These are phyloP conservation scores for Himalopsyche japonica DNA, from an alignment of 2,888 invertebrate genomes.

Conservation along the genomic window DNA sequence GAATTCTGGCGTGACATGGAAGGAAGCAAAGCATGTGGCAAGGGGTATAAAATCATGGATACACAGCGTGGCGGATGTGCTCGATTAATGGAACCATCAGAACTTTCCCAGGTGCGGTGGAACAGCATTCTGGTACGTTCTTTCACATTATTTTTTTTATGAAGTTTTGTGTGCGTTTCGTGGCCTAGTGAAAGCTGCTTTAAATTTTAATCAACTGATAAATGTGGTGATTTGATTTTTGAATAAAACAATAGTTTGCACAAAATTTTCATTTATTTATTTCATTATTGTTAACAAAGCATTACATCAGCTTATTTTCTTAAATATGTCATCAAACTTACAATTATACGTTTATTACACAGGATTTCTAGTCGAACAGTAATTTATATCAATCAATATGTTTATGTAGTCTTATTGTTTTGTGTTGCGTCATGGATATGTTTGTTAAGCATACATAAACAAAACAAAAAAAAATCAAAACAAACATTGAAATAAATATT, in stretches of 20 bases:
- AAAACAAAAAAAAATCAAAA: background rate
- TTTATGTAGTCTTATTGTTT: background rate
- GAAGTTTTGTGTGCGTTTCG: no score
- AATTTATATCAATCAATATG: background rate
- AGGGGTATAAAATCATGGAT: no score
- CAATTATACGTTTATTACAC: background rate
- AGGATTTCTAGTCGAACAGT: background rate
- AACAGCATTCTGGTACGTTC: no score
- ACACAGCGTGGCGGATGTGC: no score
- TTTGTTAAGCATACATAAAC: background rate
- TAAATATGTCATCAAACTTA: background rate
- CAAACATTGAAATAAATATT: background rate
- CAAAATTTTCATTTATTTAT: slow-evolving; percentile 21
- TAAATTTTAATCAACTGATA: no score
- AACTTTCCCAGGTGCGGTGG: no score
- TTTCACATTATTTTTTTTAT: no score
- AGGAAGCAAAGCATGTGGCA: no score
- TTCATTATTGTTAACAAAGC: slow-evolving; percentile 26
- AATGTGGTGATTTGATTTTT: no score
- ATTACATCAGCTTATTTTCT: slow-evolving; percentile 25
- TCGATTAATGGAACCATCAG: no score
- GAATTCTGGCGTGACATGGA: no score
- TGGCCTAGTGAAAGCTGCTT: no score
- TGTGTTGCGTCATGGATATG: background rate
- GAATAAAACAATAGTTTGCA: background rate